Evolutionary conservation across 2,797 vertebrate genomes (phyloP).

Genomic region (Poeciliopsis gracilis): DNA sequence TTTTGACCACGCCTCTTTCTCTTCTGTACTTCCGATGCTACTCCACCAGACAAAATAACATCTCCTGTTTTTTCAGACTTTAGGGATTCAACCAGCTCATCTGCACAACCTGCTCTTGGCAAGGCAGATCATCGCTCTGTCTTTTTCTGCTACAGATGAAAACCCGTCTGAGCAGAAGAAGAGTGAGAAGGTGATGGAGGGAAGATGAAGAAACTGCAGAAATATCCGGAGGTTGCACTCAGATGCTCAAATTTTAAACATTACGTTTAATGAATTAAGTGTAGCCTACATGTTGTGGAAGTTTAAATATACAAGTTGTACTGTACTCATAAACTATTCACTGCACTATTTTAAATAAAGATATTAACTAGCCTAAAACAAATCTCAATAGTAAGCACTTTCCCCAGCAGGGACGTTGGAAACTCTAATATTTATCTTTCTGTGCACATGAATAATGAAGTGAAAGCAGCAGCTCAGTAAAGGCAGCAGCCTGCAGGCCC

Average conservation of each 20-base stretch:
- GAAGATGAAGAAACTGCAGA: background rate
- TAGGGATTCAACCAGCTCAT: background rate
- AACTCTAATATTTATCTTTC: background rate
- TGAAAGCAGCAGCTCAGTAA: conserved; percentile 26
- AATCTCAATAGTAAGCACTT: background rate
- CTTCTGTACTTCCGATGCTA: too few relatives aligned
- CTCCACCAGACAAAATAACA: background rate
- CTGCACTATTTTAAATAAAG: background rate
- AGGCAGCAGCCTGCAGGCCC: conserved; percentile 17
- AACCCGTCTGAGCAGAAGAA: background rate
- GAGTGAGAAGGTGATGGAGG: background rate
- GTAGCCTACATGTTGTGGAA: background rate
- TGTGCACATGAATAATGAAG: background rate
- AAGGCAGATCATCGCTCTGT: background rate
- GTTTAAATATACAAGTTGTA: background rate
- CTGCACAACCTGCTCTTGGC: background rate
- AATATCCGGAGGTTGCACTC: background rate
- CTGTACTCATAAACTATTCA: background rate
- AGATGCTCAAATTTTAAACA: background rate
- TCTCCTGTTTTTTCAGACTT: background rate
- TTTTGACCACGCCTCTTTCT: background rate
- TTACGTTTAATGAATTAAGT: background rate
- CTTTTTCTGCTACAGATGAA: background rate
- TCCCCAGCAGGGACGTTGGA: background rate
- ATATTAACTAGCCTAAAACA: background rate